These are phyloP conservation scores for Lampropteryx suffumata DNA, from an alignment of 2,888 invertebrate genomes.

Conservation along the genomic window DNA sequence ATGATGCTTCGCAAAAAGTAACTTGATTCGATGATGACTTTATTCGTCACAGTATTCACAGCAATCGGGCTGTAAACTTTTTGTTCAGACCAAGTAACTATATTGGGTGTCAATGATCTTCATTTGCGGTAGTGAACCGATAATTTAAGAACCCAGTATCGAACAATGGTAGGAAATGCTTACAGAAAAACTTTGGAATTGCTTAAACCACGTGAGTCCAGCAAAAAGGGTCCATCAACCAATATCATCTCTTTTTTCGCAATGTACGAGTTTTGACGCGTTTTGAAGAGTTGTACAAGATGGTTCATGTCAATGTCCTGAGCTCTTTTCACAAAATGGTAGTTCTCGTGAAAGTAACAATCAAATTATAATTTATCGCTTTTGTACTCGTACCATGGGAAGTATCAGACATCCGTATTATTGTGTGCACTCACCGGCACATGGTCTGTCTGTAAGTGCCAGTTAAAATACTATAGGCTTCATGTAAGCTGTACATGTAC, in stretches of 20 bases:
- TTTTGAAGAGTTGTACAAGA: too few species aligned
- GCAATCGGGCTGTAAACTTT: background rate
- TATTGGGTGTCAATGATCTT: slow-evolving; percentile 7
- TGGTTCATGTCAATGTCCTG: background rate
- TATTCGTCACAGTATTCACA: slow-evolving; percentile 17
- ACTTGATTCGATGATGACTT: slow-evolving; percentile 12
- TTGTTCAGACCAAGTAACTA: background rate
- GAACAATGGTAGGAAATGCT: too few species aligned
- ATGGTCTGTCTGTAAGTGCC: slow-evolving; percentile 3
- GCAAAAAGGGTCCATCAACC: too few species aligned
- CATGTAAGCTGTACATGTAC: too few species aligned
- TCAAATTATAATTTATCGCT: slow-evolving; percentile 19
- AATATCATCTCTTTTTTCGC: too few species aligned
- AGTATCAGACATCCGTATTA: slow-evolving; percentile 25
- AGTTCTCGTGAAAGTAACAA: slow-evolving; percentile 26
- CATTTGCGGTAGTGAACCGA: too few species aligned
- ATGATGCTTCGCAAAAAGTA: slow-evolving; percentile 28
- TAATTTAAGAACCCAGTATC: too few species aligned
- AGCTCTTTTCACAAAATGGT: background rate
- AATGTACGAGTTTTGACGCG: too few species aligned
- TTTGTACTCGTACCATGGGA: slow-evolving; percentile 23
- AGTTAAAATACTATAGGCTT: slow-evolving; percentile 3
- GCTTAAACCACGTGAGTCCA: too few species aligned
- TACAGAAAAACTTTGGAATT: too few species aligned
- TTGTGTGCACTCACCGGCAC: slow-evolving; percentile 22